Conservation (phyloP, 2,797 vertebrate species). For the Myotis myotis region DNA sequence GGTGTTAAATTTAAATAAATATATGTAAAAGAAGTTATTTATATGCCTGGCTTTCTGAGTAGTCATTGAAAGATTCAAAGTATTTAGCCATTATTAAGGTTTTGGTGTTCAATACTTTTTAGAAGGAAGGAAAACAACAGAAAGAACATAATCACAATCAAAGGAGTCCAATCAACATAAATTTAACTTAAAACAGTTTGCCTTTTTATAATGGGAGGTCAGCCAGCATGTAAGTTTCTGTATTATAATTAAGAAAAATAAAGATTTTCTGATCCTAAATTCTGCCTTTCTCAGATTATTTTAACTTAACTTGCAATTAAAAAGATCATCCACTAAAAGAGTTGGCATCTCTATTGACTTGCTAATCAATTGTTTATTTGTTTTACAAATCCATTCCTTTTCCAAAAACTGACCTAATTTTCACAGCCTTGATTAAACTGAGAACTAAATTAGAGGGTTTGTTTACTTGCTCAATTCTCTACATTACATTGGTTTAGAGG, state of each 20-base stretch:
- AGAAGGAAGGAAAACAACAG: constrained; percentile 23
- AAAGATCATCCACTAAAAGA: constrained; percentile 22
- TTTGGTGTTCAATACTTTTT: constrained; percentile 14
- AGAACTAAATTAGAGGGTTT: constrained; percentile 54
- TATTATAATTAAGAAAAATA: constrained; percentile 42
- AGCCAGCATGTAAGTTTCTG: background rate
- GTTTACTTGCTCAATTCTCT: constrained; percentile 16
- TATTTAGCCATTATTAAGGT: background rate
- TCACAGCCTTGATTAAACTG: constrained; percentile 63
- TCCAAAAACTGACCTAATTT: constrained; percentile 66
- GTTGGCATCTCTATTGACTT: constrained; percentile 21
- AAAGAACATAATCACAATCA: constrained; percentile 52
- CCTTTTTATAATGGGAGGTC: constrained; percentile 38
- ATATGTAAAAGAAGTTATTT: background rate
- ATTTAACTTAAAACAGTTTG: constrained; percentile 50
- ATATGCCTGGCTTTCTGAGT: background rate
- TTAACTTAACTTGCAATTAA: constrained; percentile 37
- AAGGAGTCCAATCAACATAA: constrained; percentile 55
- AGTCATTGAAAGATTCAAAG: background rate
- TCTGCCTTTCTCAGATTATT: constrained; percentile 8
- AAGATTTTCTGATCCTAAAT: constrained; percentile 48
- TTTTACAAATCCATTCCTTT: constrained; percentile 56
- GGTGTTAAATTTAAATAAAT: constrained; percentile 4
- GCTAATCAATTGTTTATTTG: constrained; percentile 72
- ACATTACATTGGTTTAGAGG: constrained; percentile 23